Evolutionary conservation across 2,888 invertebrate species (phyloP).

Genomic region (Cryptophagus acutangulus): DNA sequence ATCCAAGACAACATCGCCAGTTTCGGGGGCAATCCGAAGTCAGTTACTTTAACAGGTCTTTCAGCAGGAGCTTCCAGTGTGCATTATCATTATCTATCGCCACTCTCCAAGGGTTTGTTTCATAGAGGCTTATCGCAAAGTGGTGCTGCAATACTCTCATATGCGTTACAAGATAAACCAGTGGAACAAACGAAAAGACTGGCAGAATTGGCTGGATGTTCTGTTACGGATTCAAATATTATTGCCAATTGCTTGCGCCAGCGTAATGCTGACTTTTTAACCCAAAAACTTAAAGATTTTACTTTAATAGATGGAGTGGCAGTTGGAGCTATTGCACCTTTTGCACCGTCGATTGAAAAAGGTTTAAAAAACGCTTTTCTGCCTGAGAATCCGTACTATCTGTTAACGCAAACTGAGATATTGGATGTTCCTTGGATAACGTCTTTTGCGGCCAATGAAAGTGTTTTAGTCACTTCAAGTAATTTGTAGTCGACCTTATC

Average conservation of each 20-base stretch:
- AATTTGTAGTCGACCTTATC: constrained; percentile 1
- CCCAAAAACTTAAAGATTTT: background rate
- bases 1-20: constrained; percentile 59
- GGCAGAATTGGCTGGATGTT: constrained; percentile 35
- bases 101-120: constrained; percentile 53
- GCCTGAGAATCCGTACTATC: no score
- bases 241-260: constrained; percentile 36
- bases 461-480: constrained; percentile 8
- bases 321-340: constrained; percentile 26
- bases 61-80: constrained; percentile 70
- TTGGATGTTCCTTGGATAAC: constrained; percentile 41
- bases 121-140: constrained; percentile 38
- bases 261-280: constrained; percentile 29
- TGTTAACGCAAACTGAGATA: no score
- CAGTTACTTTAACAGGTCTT: constrained; percentile 60
- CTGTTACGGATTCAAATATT: constrained; percentile 23
- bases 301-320: background rate
- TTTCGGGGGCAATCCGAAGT: constrained; percentile 65
- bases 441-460: constrained; percentile 33
- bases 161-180: constrained; percentile 31
- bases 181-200: constrained; percentile 29
- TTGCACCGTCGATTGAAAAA: constrained; percentile 35
- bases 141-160: constrained; percentile 35
- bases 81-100: constrained; percentile 64
- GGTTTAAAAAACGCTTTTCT: constrained; percentile 30